Evolutionary conservation across 2,113 vertebrate species (phyloP), one percentile per base, ranked within the genome.

Genomic region (Galbula dea): DNA sequence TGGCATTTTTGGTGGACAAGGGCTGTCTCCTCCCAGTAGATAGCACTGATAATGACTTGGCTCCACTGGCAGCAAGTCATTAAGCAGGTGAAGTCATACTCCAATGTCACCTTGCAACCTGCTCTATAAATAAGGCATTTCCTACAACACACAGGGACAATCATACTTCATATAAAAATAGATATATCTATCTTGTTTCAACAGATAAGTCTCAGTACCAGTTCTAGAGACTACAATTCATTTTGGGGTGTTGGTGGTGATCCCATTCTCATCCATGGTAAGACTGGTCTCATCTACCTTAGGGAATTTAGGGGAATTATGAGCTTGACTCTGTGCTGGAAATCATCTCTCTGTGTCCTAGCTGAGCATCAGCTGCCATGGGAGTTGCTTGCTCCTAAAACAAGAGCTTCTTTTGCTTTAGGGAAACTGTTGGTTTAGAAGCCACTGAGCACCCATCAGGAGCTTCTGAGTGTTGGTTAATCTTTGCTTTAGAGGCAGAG

Each of bases 31-130:
- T 73, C 54, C 24, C 20, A 45, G 17, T 5, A 83, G 71, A 69
- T 76, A 87, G 65, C 2, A 0, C 37, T 73, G 75, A 80, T 91
- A 94, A 96, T 62, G 75, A 88, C 71, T 57, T 51, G 82, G 67
- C 75, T 87, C 62, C 87, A 76, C 88, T 73, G 67, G n/a, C 39
- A 65, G 46, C 37, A 83, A 88, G 58, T 85, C 67, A 91, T 95
- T 95, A 96, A 82, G 78, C 41, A 80, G 55, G 46, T 71, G 69
- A 82, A 93, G 41, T 77, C 37, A 54, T 49, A 30, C 6, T 82
- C 41, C 39, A 52, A 23, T 15, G n/a, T 76, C 71, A 26, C 12
- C 23, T 22, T 66, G 45, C 49, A 87, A 62, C 79, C 66, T 85
- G 18, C 49, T 62, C 49, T 54, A 58, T 61, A 85, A 89, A 49